Evolutionary conservation across 2,113 vertebrate genomes (phyloP).

Genomic region (Parotia lawesii): DNA sequence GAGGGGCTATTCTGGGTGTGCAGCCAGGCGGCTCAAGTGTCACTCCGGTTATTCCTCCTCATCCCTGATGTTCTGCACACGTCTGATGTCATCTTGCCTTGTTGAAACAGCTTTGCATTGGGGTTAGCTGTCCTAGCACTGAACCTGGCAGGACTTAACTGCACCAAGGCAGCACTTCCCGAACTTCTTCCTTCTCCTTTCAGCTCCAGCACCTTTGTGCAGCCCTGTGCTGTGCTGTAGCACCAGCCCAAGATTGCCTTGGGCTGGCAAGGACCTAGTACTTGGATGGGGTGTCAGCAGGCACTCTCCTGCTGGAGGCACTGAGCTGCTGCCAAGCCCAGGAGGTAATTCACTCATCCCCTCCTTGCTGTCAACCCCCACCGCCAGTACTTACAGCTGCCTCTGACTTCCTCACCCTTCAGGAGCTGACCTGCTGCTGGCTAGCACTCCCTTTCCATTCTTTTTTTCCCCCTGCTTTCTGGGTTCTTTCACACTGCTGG

Average conservation of each 20-base stretch:
- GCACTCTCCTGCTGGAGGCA: neutral
- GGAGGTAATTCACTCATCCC: neutral
- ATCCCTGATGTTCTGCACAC: neutral
- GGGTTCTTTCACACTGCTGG: neutral
- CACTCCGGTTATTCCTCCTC: neutral
- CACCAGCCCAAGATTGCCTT: neutral
- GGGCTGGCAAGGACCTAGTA: neutral
- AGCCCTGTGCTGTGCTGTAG: neutral
- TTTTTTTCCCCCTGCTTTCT: accelerated
- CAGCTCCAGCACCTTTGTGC: accelerated
- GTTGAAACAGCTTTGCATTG: neutral
- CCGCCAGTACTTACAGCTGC: neutral
- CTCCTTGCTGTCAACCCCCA: neutral
- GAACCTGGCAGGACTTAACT: neutral
- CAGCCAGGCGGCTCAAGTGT: neutral
- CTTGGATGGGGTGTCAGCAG: neutral
- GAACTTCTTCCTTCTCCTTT: neutral
- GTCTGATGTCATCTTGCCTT: neutral
- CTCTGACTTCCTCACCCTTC: neutral
- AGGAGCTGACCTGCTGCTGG: neutral
- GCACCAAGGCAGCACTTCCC: neutral
- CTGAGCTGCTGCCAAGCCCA: neutral
- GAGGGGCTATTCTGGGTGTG: neutral
- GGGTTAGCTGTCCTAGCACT: neutral
- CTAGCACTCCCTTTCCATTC: neutral